Evolutionary conservation across 2,113 vertebrate genomes (phyloP), one percentile per base, ranked within the genome.

Genomic region (Ptychochromis oligacanthus): DNA sequence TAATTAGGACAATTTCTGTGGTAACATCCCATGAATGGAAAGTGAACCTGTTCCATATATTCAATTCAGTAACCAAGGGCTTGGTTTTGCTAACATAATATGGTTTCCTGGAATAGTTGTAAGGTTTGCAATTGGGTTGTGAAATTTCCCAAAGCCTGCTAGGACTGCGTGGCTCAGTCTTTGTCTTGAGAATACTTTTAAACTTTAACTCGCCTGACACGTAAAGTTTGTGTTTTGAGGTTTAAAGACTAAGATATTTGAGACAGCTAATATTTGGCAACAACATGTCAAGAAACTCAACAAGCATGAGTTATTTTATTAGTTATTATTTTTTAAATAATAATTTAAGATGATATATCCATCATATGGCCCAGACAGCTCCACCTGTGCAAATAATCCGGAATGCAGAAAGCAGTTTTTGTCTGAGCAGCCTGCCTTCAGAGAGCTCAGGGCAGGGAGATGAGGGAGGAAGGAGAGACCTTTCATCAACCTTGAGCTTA

Each of bases 401-500:
- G 8, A 46, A 54, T 7, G 24, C 14, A 55, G 43, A 55, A 13
- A 0, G 4, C 6, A 24, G 2, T 8, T 76, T 22, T 43, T 57
- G 6, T 55, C 6, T 1, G 15, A 70, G 62, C 22, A 17, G 64
- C 22, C 0, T 56, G 26, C 36, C 79, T 34, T 74, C 18, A 72
- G 80, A 65, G 14, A 24, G 18, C 17, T 8, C 67, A 43, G 79
- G 9, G 22, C 82, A 61, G 1, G 10, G 54, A 75, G 79, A 34
- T 2, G 58, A 65, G n/a, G 56, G 83, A 85, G 72, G 83, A 80
- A 65, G 62, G 61, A 43, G 64, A 85, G 90, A 88, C 92, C 92
- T 86, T 83, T 90, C 93, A 89, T 88, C 92, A 65, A 55, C 83
- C 74, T 89, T 85, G 90, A 83, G 83, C 88, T 85, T 89, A 95